Percentiles rank a stretch among this genome's conserved stretches.
Conservation (phyloP, 2,113 vertebrate species). For the Sinocyclocheilus rhinocerous region DNA sequence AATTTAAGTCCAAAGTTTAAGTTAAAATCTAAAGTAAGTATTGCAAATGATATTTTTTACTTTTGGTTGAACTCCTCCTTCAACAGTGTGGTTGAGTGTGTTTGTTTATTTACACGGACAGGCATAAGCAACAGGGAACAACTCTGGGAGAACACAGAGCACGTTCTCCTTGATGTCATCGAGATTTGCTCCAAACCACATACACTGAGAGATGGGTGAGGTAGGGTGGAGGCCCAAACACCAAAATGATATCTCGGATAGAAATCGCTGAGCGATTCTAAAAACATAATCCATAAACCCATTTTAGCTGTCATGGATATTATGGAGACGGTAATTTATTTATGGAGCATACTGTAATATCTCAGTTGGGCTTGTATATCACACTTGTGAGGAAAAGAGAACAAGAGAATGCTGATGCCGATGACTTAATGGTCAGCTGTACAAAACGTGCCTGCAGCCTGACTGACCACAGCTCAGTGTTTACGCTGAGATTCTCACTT, state of each 20-base stretch:
- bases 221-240: not conserved
- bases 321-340: constrained; percentile 24
- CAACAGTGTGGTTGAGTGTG: not conserved
- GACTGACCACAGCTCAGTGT: not conserved
- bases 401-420: not conserved
- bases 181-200: constrained; percentile 39
- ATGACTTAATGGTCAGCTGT: not conserved
- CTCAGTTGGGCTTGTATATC: constrained; percentile 33
- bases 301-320: constrained; percentile 35
- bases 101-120: not conserved
- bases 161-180: not conserved
- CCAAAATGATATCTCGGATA: not conserved
- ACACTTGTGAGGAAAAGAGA: not conserved
- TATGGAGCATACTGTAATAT: constrained; percentile 20
- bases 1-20: too few relatives aligned
- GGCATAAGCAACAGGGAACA: too few relatives aligned
- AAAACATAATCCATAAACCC: not conserved
- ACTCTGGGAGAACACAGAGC: not conserved
- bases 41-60: not conserved
- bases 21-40: not conserved
- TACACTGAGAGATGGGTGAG: not conserved
- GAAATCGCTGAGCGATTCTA: not conserved
- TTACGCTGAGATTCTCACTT: not conserved
- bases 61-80: not conserved
- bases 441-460: not conserved